Conservation (phyloP, 2,113 vertebrate genomes). For the Perca schrenkii region DNA sequence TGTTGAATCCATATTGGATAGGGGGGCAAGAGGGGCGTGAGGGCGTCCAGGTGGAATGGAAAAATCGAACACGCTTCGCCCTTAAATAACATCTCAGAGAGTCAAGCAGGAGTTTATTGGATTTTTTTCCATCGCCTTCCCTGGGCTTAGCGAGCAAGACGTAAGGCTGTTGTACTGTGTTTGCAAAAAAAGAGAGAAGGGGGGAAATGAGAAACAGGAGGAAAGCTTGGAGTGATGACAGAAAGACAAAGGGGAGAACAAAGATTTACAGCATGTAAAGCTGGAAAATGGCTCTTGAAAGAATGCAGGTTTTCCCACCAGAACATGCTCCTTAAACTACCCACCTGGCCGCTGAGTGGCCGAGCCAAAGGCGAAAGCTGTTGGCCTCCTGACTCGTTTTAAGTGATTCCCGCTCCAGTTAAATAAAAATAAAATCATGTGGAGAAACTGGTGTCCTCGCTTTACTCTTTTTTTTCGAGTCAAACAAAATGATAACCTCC, state of each 20-base stretch:
- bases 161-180: slow-evolving; percentile 24
- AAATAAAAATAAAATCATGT: slow-evolving; percentile 28
- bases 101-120: slow-evolving; percentile 70
- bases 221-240: not conserved
- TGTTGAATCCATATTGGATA: slow-evolving; percentile 56
- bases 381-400: slow-evolving; percentile 29
- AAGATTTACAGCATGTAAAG: not conserved
- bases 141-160: slow-evolving; percentile 15
- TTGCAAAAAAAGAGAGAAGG: slow-evolving; percentile 44
- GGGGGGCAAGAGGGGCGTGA: not conserved
- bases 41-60: slow-evolving; percentile 62
- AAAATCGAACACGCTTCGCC: slow-evolving; percentile 62
- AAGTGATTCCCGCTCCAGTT: slow-evolving; percentile 29
- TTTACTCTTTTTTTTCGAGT: not conserved
- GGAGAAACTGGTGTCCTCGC: slow-evolving; percentile 6
- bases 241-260: not conserved
- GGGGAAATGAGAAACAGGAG: slow-evolving; percentile 32
- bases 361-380: slow-evolving; percentile 17
- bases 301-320: not conserved
- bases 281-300: not conserved
- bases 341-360: slow-evolving; percentile 26
- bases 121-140: slow-evolving; percentile 39
- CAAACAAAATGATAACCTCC: slow-evolving; percentile 41
- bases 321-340: slow-evolving; percentile 18
- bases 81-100: slow-evolving; percentile 71